These are phyloP conservation scores for Seriola dumerili DNA, from an alignment of 2,113 vertebrate species.

Conservation along the genomic window DNA sequence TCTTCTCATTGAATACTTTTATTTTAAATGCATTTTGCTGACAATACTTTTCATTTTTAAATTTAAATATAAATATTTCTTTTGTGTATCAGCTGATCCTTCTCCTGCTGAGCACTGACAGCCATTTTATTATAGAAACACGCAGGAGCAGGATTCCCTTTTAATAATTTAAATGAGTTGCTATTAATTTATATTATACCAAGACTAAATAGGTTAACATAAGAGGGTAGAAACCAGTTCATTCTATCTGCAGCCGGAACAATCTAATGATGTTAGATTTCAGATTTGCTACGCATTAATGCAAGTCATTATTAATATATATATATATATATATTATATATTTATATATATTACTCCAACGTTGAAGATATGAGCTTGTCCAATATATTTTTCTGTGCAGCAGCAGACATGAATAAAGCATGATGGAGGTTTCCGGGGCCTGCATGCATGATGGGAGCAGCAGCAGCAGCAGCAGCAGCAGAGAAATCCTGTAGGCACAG, in stretches of 20 bases:
- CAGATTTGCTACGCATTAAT: conserved; percentile 41
- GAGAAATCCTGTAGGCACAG: conserved; percentile 45
- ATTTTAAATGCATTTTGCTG: no score
- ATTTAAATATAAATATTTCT: no score
- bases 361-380: neutral
- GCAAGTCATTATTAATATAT: conserved; percentile 12
- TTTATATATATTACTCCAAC: neutral
- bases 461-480: neutral
- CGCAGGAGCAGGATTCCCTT: conserved; percentile 14
- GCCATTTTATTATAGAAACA: neutral
- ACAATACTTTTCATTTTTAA: no score
- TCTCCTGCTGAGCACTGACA: no score
- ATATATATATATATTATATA: no score
- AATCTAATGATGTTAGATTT: conserved; percentile 26
- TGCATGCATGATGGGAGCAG: conserved; percentile 21
- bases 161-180: conserved; percentile 27
- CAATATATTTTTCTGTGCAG: neutral
- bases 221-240: conserved; percentile 14
- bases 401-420: conserved; percentile 6
- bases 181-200: conserved; percentile 90
- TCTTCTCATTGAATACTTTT: no score
- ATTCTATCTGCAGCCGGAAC: conserved; percentile 32
- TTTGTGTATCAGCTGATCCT: no score
- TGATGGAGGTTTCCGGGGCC: conserved; percentile 2
- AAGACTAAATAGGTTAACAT: conserved; percentile 79